phyloP scores from a whole-genome alignment of 2,113 vertebrate species.

The Recurvirostra avosetta region DNA sequence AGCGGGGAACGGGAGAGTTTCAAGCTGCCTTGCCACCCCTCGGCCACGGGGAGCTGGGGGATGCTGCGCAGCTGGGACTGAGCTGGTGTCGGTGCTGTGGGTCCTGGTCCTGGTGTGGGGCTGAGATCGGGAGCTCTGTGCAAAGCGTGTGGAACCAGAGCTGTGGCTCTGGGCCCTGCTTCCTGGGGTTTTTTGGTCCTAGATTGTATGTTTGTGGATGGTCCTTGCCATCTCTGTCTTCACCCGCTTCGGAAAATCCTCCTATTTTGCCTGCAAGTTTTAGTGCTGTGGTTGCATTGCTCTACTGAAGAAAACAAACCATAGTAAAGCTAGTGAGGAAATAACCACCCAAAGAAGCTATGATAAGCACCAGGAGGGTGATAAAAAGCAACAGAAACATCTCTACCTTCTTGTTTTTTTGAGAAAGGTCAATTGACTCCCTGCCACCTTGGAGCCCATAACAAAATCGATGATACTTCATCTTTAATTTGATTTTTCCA shows the following conservation, averaged over 20 bases:
- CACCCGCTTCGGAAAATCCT: not conserved
- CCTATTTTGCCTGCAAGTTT: not conserved
- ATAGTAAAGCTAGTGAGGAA: not conserved
- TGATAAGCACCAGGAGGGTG: not conserved
- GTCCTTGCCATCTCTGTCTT: not conserved
- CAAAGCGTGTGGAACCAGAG: rapidly evolving
- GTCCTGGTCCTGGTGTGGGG: too few relatives aligned
- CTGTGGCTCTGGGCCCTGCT: not conserved
- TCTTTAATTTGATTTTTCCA: conserved; percentile 19
- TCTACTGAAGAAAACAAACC: not conserved
- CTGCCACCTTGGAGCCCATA: not conserved
- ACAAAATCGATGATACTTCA: conserved; percentile 5
- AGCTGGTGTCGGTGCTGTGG: rapidly evolving
- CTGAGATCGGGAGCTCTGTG: not conserved
- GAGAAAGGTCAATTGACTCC: conserved; percentile 18
- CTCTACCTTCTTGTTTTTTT: not conserved
- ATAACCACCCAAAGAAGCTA: not conserved
- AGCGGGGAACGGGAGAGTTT: rapidly evolving
- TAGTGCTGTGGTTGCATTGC: rapidly evolving
- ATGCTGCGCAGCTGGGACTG: not conserved
- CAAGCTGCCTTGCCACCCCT: not conserved
- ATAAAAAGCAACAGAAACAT: not conserved
- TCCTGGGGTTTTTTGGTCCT: not conserved
- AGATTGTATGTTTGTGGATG: rapidly evolving
- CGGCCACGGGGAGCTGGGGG: not conserved